Percentiles rank a stretch among this genome's conserved stretches.
phyloP scores from a whole-genome alignment of 2,888 invertebrate species.

The Amphipyra tragopoginis region DNA sequence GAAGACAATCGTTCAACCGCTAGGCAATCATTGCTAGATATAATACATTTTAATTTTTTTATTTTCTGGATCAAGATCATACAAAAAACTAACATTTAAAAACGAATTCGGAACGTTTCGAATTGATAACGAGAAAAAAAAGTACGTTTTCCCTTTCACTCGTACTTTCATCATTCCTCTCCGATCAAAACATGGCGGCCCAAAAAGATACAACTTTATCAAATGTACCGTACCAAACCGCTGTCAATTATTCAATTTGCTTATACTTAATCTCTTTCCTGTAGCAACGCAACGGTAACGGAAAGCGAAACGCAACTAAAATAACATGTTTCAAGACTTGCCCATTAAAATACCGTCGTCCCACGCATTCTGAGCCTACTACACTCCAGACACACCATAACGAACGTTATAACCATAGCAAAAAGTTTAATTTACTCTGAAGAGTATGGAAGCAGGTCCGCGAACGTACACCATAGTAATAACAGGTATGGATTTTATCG shows the following conservation, averaged over 20 bases:
- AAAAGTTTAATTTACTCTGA: constrained; percentile 52
- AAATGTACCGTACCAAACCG: constrained; percentile 15
- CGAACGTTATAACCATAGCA: constrained; percentile 58
- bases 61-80: no score
- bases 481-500: constrained; percentile 61
- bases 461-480: constrained; percentile 59
- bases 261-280: constrained; percentile 47
- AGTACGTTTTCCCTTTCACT: constrained; percentile 29
- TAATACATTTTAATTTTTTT: no score
- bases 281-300: constrained; percentile 45
- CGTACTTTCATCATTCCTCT: background rate
- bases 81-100: no score
- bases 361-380: constrained; percentile 65
- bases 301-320: constrained; percentile 61
- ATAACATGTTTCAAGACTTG: constrained; percentile 64
- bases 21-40: no score
- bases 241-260: constrained; percentile 53
- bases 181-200: constrained; percentile 1
- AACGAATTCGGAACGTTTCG: background rate
- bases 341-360: constrained; percentile 78
- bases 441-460: constrained; percentile 53
- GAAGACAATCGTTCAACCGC: no score
- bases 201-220: constrained; percentile 27
- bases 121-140: constrained; percentile 5
- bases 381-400: constrained; percentile 53